Evolutionary conservation across 2,797 vertebrate species (phyloP).

Genomic region (Sebastiscus tertius): DNA sequence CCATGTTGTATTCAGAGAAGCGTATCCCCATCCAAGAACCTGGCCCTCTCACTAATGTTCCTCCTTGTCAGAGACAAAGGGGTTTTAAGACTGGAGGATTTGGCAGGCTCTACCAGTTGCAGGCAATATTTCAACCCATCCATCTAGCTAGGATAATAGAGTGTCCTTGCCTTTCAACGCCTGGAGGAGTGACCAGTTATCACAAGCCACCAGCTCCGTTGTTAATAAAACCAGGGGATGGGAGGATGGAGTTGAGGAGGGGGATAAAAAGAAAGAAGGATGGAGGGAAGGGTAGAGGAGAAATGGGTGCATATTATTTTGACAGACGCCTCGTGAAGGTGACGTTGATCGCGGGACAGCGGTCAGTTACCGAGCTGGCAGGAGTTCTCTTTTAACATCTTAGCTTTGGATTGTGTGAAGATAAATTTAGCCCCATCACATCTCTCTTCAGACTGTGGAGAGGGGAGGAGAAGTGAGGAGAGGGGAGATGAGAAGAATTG

Average conservation of each 20-base stretch:
- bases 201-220: slow-evolving; percentile 82
- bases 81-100: slow-evolving; percentile 82
- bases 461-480: slow-evolving; percentile 47
- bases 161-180: slow-evolving; percentile 83
- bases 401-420: slow-evolving; percentile 65
- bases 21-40: slow-evolving; percentile 63
- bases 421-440: slow-evolving; percentile 70
- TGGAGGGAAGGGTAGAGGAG: slow-evolving; percentile 46
- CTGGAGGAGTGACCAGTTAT: slow-evolving; percentile 87
- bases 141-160: slow-evolving; percentile 85
- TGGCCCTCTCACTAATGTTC: slow-evolving; percentile 76
- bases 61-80: slow-evolving; percentile 82
- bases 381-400: slow-evolving; percentile 69
- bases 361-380: slow-evolving; percentile 59
- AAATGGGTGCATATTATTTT: slow-evolving; percentile 54
- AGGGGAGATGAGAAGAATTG: slow-evolving; percentile 72
- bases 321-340: slow-evolving; percentile 56
- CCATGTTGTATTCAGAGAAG: slow-evolving; percentile 56
- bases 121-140: slow-evolving; percentile 85
- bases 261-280: slow-evolving; percentile 58
- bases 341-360: slow-evolving; percentile 64
- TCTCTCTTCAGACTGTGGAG: slow-evolving; percentile 50
- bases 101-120: slow-evolving; percentile 82
- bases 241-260: slow-evolving; percentile 53
- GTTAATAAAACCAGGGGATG: slow-evolving; percentile 80